Conservation (phyloP, 2,888 invertebrate species). For the Parasteatoda lunata region DNA sequence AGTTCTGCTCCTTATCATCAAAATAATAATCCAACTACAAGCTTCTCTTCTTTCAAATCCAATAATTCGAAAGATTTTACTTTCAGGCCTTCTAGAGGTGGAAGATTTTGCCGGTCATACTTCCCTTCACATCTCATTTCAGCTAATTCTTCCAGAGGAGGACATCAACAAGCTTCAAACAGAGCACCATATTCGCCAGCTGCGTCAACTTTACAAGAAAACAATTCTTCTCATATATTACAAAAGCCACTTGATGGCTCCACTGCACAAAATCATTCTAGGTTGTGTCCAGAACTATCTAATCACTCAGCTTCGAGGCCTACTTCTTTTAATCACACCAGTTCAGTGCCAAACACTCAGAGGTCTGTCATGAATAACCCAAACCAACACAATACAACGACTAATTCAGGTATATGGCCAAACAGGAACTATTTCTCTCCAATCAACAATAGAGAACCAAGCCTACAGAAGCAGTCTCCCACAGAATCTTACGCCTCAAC, state of each 20-base stretch:
- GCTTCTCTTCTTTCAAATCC: constrained; percentile 21
- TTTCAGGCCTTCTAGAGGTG: constrained; percentile 60
- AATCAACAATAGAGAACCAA: constrained; percentile 4
- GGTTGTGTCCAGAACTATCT: background rate
- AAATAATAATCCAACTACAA: background rate
- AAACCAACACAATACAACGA: background rate
- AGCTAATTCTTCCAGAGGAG: background rate
- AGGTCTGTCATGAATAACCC: background rate
- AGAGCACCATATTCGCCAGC: background rate
- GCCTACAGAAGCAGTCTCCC: background rate
- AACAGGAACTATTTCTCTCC: background rate
- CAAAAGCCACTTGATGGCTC: background rate
- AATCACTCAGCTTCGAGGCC: background rate
- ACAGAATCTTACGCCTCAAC: background rate
- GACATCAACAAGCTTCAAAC: background rate
- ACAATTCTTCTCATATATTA: background rate
- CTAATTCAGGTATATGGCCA: constrained; percentile 38
- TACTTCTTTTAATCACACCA: background rate
- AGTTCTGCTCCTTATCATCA: background rate
- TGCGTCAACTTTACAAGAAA: background rate
- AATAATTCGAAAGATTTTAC: constrained; percentile 29
- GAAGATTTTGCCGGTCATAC: constrained; percentile 59
- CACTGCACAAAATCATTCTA: constrained; percentile 27
- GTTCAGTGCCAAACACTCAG: constrained; percentile 30
- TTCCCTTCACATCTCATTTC: constrained; percentile 62